phyloP scores from a whole-genome alignment of 2,797 vertebrate species.

The Chelonia mydas region DNA sequence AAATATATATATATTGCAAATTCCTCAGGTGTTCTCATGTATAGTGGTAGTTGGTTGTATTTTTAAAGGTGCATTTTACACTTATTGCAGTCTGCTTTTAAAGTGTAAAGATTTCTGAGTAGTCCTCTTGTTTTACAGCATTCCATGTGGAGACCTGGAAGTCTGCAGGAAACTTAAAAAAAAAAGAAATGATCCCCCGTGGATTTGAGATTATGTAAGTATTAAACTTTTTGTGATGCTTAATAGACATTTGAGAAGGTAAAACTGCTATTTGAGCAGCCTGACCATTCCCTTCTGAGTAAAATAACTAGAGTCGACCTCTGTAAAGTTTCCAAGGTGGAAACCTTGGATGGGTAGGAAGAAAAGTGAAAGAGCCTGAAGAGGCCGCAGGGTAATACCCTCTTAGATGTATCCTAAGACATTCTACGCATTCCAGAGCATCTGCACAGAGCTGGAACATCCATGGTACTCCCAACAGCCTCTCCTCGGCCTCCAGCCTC shows the following conservation, averaged over 20 bases:
- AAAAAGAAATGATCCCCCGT: constrained; percentile 53
- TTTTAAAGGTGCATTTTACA: not conserved
- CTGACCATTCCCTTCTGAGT: not conserved
- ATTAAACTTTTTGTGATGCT: not conserved
- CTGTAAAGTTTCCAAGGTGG: not conserved
- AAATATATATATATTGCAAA: not conserved
- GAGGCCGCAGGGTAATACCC: not conserved
- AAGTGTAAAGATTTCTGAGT: constrained; percentile 6
- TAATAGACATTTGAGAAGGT: not conserved
- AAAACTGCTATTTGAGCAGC: rapidly evolving
- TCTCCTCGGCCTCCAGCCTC: not conserved
- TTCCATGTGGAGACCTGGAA: constrained; percentile 52
- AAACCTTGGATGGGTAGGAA: not conserved
- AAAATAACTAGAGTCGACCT: not conserved
- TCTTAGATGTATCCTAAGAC: not conserved
- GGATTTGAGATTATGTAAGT: constrained; percentile 52
- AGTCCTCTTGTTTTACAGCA: constrained; percentile 57
- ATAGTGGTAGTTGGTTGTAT: not conserved
- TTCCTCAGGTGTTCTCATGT: not conserved
- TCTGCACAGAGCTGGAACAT: not conserved
- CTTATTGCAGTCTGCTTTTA: not conserved
- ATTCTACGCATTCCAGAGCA: not conserved
- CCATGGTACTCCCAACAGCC: not conserved
- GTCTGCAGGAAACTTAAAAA: constrained; percentile 28
- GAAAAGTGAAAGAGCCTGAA: not conserved